Evolutionary conservation across 2,797 vertebrate species (phyloP), one percentile per base, ranked within the genome.

Genomic region (Paramormyrops hopkinsi): DNA sequence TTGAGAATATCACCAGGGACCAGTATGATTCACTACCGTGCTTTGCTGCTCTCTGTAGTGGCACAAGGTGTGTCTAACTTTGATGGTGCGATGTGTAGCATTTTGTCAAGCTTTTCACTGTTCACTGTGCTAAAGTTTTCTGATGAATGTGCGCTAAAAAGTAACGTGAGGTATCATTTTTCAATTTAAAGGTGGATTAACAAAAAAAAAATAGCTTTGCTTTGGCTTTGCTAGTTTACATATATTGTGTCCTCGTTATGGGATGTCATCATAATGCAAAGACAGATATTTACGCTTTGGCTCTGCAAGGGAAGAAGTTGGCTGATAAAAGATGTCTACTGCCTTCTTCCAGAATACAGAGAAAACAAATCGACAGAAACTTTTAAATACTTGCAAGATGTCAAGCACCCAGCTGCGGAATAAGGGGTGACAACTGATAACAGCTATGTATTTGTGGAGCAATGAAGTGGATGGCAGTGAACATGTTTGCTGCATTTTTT

Each of bases 401-500:
- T 29, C 19, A 33, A 51, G 19, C 37, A 33, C 59, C 62, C 44
- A 50, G 87, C 62, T 50, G 25, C n/a, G 0, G 14, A 19, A 65
- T 22, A 48, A n/a, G n/a, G 11, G 41, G 17, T 9, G 56, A 29
- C n/a, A 4, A 11, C 59, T 89, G 48, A 91, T 91, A 85, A 85
- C 89, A 79, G 83, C 50, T 29, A 91, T 92, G 53, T 59, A 92
- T 83, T 91, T 90, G 51, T 88, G 79, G 85, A 89, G 87, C 88
- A 89, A 92, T 88, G 88, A 89, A 92, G 89, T 76, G 51, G 54
- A 86, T 33, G 89, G 87, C 91, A 86, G 91, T 14, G 54, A 91
- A 90, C 56, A 4, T 87, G 83, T 92, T 91, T 90, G 33, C 88
- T 86, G 59, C 83, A 87, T 88, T 59, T 22, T 19, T 33, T 33